Conservation (phyloP, 2,113 vertebrate genomes). For the pig (Sus scrofa) region DNA sequence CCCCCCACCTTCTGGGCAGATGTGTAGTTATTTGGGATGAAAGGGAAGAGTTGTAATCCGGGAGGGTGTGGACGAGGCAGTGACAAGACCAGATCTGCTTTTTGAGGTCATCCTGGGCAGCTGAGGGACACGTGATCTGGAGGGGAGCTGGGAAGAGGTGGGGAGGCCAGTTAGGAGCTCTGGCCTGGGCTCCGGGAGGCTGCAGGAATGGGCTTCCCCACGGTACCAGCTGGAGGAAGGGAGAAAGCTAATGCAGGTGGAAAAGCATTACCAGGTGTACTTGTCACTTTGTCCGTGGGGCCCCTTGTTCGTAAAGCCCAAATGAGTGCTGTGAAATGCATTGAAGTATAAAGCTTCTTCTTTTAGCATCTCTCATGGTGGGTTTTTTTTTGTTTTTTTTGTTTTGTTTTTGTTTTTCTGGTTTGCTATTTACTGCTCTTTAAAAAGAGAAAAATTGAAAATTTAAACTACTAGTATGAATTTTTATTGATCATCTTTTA, state of each 20-base stretch:
- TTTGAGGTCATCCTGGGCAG: not conserved
- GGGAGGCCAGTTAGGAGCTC: not conserved
- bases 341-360: not conserved
- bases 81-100: not conserved
- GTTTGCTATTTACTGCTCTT: conserved; percentile 37
- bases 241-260: not conserved
- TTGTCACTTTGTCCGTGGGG: not conserved
- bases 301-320: conserved; percentile 10
- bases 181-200: not conserved
- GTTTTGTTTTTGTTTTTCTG: not conserved
- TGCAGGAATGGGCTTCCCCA: not conserved
- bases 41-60: not conserved
- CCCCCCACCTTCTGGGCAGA: not conserved
- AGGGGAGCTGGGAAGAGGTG: not conserved
- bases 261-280: not conserved
- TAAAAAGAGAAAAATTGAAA: conserved; percentile 48
- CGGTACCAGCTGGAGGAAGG: not conserved
- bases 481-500: conserved; percentile 50
- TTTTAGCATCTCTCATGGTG: not conserved
- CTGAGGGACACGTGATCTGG: not conserved
- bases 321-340: not conserved
- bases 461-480: conserved; percentile 1
- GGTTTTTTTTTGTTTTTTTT: not conserved
- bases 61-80: not conserved
- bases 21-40: not conserved